Percentiles rank a stretch among this genome's conserved stretches.
These are phyloP conservation scores for Tiliqua scincoides DNA, from an alignment of 2,113 vertebrate species.

Conservation along the genomic window DNA sequence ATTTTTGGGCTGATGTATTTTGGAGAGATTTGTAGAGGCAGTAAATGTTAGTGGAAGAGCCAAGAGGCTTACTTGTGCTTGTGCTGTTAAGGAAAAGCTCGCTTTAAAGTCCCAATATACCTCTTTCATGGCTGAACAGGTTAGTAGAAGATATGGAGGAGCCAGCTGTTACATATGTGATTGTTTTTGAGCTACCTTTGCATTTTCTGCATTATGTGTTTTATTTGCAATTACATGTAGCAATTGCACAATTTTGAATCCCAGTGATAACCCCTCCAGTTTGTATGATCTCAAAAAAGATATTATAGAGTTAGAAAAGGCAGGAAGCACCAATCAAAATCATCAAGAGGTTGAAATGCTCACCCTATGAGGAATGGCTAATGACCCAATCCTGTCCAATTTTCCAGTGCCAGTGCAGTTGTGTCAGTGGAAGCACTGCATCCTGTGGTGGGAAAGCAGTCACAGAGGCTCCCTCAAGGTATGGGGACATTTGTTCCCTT, in stretches of 20 bases:
- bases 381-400: too few species aligned
- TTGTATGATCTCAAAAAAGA: background rate
- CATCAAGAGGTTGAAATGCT: background rate
- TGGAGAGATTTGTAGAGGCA: slow-evolving; percentile 1
- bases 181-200: background rate
- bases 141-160: background rate
- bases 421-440: too few species aligned
- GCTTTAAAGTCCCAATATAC: background rate
- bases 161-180: background rate
- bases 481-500: too few species aligned
- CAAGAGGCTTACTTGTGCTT: background rate
- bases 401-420: too few species aligned
- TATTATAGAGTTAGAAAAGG: background rate
- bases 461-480: too few species aligned
- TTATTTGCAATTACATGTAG: background rate
- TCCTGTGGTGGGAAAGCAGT: too few species aligned
- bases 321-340: background rate
- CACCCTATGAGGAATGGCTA: too few species aligned
- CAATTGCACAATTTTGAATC: background rate
- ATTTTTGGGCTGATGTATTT: background rate
- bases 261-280: background rate
- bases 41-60: background rate
- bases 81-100: background rate
- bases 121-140: background rate
- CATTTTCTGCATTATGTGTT: background rate